Conservation (phyloP, 1,140 invertebrate genomes). For the Pomacea maculata region DNA sequence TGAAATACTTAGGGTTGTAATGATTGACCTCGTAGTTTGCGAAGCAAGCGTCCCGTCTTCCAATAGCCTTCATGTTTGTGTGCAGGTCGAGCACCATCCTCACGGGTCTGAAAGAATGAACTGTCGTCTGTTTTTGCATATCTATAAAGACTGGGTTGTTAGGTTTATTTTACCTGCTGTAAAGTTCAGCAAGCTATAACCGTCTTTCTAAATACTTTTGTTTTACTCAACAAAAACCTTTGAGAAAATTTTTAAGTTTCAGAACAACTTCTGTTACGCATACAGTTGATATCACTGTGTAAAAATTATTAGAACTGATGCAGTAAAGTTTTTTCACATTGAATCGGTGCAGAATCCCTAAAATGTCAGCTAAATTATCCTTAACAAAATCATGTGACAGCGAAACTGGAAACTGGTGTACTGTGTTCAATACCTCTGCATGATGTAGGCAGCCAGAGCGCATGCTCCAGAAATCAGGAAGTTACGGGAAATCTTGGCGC, state of each 20-base stretch:
- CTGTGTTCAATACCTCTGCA: constrained; percentile 23
- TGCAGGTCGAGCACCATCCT: constrained; percentile 89
- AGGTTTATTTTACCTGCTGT: no score
- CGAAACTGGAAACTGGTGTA: no score
- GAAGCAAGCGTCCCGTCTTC: constrained; percentile 86
- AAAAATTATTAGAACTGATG: background rate
- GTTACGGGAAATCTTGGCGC: constrained; percentile 50
- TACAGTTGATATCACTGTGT: background rate
- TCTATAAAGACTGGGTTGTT: no score
- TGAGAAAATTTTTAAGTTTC: no score
- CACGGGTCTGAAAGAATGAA: constrained; percentile 72
- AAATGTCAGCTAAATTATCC: background rate
- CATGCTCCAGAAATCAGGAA: constrained; percentile 42
- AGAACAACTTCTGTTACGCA: no score
- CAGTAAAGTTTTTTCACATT: no score
- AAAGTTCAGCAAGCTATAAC: no score
- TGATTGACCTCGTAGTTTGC: constrained; percentile 77
- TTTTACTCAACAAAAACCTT: no score
- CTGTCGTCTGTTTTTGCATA: background rate
- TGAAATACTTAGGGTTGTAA: no score
- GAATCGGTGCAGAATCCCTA: background rate
- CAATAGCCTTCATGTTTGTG: constrained; percentile 90
- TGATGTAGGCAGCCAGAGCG: constrained; percentile 56
- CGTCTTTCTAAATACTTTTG: no score
- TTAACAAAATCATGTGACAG: background rate